Evolutionary conservation across 2,113 vertebrate genomes (phyloP).

Genomic region (Lipophrys pholis): DNA sequence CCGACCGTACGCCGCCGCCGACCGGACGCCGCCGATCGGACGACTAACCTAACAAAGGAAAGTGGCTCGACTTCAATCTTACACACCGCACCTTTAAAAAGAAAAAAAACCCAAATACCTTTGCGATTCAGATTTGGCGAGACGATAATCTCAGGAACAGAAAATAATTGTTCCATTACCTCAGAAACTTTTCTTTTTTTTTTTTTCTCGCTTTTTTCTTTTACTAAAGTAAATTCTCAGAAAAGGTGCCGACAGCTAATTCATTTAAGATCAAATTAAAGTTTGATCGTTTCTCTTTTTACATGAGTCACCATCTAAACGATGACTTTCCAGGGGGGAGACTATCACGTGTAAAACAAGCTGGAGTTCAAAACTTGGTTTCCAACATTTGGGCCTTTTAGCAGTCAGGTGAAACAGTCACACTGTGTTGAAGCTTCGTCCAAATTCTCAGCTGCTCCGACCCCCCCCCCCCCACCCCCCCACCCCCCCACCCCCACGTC

Average conservation of each 20-base stretch:
- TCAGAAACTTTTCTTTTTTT: not conserved
- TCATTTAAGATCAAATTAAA: conserved; percentile 48
- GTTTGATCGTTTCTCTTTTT: conserved; percentile 39
- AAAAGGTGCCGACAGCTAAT: conserved; percentile 69
- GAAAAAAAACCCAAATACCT: too few species aligned
- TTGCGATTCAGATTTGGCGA: too few species aligned
- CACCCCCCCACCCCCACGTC: too few species aligned
- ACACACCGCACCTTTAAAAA: too few species aligned
- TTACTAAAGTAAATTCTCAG: conserved; percentile 25
- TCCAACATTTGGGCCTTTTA: conserved; percentile 27
- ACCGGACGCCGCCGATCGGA: too few species aligned
- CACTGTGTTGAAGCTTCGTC: conserved; percentile 21
- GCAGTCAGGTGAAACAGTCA: conserved; percentile 26
- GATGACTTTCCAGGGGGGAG: conserved; percentile 29
- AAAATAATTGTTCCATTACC: too few species aligned
- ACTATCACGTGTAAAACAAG: conserved; percentile 23
- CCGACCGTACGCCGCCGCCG: too few species aligned
- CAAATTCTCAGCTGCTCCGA: conserved; percentile 19
- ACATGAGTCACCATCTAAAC: conserved; percentile 17
- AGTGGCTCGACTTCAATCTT: too few species aligned
- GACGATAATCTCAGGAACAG: too few species aligned
- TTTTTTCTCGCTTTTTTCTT: not conserved
- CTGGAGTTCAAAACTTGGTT: conserved; percentile 30
- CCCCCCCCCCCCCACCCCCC: too few species aligned
- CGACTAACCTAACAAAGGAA: too few species aligned